Evolutionary conservation across 1,140 invertebrate species (phyloP), one percentile per base, ranked within the genome.

Genomic region (Armadillidium nasatum): DNA sequence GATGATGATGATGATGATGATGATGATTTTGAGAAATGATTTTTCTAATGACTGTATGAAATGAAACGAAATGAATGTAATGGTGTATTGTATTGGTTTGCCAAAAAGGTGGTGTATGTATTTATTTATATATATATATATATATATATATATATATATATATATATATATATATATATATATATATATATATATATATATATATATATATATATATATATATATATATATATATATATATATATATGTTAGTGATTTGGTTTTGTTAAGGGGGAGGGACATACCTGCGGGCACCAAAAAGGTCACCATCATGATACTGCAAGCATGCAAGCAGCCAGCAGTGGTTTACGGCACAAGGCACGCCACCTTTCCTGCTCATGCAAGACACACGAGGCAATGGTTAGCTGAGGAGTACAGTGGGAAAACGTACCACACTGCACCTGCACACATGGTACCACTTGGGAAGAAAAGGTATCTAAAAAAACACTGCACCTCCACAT

Each of bases 251-350:
- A 70, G 43, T 71, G 71, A 10, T 75, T 33, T 73, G 33, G 50
- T 71, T 74, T 70, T 74, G 75, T 74, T 66, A 74, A 72, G 72
- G 79, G 76, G 76, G 77, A 9, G 75, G 77, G 76, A 78, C 73
- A 77, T 79, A 75, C 73, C 73, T 60, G 73, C 75, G 79, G 46
- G 74, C 73, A 73, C 72, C 72, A 71, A 73, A 72, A 73, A 79
- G 75, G 72, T 54, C 44, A 82, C 76, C 73, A 79, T 71, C 74
- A 72, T 60, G 78, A 74, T 69, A 71, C 74, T 74, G 76, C 76
- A 78, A 76, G 75, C 76, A 76, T 75, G 76, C 74, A 76, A 76
- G 76, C 75, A 78, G 74, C 77, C 76, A 79, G 50, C 50, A 60
- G 50, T 60, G 50, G 50, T 60, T 60, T 60, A 60, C 50, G 50